A percentile compares a stretch with the other conserved stretches of the same genome.
Conservation (phyloP, 1,140 invertebrate genomes). For the Ips nitidus region DNA sequence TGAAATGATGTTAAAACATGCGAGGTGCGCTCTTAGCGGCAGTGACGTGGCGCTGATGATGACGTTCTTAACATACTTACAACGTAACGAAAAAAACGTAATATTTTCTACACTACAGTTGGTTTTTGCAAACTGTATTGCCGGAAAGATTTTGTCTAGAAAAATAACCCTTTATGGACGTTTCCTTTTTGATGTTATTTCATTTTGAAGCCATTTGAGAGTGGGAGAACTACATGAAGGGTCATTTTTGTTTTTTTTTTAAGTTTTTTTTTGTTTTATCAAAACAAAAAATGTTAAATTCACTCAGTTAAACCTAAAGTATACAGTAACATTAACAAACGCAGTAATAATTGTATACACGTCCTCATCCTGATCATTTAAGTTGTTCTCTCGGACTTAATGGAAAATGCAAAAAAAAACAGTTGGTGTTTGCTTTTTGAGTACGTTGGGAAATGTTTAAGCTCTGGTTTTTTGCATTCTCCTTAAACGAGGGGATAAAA, state of each 20-base stretch:
- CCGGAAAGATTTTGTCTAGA: slow-evolving; percentile 3
- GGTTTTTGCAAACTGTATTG: not conserved
- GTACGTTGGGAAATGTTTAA: slow-evolving; percentile 31
- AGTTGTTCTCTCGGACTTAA: not conserved
- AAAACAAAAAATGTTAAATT: no score
- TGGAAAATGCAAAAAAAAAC: slow-evolving; percentile 9
- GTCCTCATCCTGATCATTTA: no score
- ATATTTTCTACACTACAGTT: not conserved
- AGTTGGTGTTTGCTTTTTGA: slow-evolving; percentile 17
- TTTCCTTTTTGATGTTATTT: slow-evolving; percentile 6
- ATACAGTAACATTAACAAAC: no score
- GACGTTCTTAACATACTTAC: slow-evolving; percentile 12
- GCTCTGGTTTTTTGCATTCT: slow-evolving; percentile 18
- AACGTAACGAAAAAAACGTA: not conserved
- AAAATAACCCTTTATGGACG: slow-evolving; percentile 25
- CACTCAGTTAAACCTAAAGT: no score
- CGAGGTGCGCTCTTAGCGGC: slow-evolving; percentile 47
- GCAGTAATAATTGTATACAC: no score
- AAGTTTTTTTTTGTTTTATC: not conserved
- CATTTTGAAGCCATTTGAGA: slow-evolving; percentile 34
- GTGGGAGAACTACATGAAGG: slow-evolving; percentile 31
- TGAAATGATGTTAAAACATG: slow-evolving; percentile 44
- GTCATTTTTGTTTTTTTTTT: slow-evolving; percentile 26
- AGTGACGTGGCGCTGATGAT: slow-evolving; percentile 46
- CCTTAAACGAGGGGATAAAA: not conserved